phyloP scores from a whole-genome alignment of 2,797 vertebrate species.

The Danio tinwini region DNA sequence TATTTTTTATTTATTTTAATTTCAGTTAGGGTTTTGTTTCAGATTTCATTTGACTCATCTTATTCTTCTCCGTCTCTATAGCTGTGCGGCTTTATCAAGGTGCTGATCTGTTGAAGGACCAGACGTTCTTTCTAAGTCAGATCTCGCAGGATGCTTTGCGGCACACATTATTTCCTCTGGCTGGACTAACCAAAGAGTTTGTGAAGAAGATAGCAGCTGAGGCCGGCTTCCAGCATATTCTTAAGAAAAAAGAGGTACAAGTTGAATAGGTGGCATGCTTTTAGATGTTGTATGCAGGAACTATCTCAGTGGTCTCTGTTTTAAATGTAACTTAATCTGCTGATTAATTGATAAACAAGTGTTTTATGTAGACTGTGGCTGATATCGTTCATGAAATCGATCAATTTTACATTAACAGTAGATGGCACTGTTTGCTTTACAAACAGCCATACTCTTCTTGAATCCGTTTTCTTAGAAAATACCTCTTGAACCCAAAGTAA shows the following conservation, averaged over 20 bases:
- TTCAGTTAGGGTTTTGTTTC: not conserved
- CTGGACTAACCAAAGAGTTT: constrained; percentile 89
- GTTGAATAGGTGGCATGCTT: not conserved
- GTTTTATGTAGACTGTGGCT: not conserved
- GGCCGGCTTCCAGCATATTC: constrained; percentile 88
- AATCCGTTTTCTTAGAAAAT: no score
- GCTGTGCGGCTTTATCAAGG: constrained; percentile 87
- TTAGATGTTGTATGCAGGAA: not conserved
- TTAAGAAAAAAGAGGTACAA: constrained; percentile 94
- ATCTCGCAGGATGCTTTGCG: constrained; percentile 89
- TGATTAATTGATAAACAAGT: not conserved
- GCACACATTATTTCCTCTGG: constrained; percentile 89
- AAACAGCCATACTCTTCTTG: no score
- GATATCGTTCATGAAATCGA: no score
- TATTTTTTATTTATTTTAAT: not conserved
- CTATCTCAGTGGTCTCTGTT: not conserved
- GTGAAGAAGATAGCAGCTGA: constrained; percentile 94
- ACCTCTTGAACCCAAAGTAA: no score
- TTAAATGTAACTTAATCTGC: not conserved
- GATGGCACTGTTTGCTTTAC: no score
- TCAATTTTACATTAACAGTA: no score
- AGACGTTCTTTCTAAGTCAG: constrained; percentile 98
- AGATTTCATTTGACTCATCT: not conserved
- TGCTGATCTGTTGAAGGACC: constrained; percentile 91
- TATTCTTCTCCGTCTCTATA: constrained; percentile 46